Conservation (phyloP, 2,113 vertebrate genomes). For the Anhinga anhinga region DNA sequence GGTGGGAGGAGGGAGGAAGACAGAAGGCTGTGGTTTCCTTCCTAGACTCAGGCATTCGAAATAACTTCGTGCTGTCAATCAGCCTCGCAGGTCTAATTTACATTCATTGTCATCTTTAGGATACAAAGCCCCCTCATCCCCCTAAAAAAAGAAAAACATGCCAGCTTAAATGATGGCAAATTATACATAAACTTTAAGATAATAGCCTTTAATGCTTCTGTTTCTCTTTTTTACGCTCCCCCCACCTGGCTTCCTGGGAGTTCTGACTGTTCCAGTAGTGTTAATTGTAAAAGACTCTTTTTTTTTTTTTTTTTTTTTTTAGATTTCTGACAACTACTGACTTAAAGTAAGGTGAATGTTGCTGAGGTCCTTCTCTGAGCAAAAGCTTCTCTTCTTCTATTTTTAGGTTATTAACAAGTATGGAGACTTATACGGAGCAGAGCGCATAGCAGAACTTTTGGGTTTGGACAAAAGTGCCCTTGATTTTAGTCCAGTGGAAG, state of each 20-base stretch:
- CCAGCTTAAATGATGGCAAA: constrained; percentile 40
- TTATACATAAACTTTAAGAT: constrained; percentile 46
- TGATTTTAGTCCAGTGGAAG: constrained; percentile 94
- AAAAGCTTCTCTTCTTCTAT: neutral
- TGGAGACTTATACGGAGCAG: constrained; percentile 93
- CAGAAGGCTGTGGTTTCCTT: constrained; percentile 37
- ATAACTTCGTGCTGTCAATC: constrained; percentile 28
- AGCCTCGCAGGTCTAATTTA: constrained; percentile 26
- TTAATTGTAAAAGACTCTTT: neutral
- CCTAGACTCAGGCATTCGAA: neutral
- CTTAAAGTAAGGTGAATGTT: neutral
- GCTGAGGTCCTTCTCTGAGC: neutral
- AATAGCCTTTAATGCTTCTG: constrained; percentile 21
- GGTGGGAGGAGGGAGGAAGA: neutral
- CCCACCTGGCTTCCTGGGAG: neutral
- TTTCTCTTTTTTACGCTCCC: neutral
- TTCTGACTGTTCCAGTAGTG: constrained; percentile 27
- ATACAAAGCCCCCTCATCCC: neutral
- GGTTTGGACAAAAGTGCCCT: constrained; percentile 95
- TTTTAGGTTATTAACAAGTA: constrained; percentile 97
- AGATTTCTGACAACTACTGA: neutral
- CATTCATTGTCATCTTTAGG: constrained; percentile 29
- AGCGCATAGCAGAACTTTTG: constrained; percentile 94
- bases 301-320: neutral
- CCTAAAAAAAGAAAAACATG: constrained; percentile 55